These are phyloP conservation scores for Portunus trituberculatus DNA, from an alignment of 1,140 invertebrate species.

Conservation along the genomic window DNA sequence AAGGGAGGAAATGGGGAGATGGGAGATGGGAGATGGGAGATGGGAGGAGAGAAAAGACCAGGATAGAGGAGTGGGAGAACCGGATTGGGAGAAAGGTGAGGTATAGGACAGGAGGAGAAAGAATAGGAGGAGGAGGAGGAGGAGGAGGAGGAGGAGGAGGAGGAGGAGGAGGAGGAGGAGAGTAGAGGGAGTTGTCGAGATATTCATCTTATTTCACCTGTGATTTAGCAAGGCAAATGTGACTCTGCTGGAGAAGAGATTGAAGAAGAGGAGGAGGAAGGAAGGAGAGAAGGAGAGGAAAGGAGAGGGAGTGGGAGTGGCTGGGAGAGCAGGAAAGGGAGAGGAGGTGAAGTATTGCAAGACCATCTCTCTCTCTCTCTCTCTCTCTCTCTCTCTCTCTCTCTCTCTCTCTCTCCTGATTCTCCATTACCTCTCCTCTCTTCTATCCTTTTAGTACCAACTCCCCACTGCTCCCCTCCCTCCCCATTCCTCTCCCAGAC, in stretches of 20 bases:
- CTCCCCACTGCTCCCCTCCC: not conserved
- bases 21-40: not conserved
- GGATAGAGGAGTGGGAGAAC: not conserved
- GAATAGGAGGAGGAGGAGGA: not conserved
- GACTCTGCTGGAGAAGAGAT: not conserved
- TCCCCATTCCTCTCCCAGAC: not conserved
- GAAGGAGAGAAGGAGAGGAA: not conserved
- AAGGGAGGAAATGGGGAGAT: not conserved
- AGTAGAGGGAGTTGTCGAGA: not conserved
- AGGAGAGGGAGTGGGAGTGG: not conserved
- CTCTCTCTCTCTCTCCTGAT: not conserved
- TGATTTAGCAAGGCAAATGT: conserved; percentile 22
- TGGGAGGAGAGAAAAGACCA: not conserved
- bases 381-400: too few relatives aligned
- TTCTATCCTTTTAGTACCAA: not conserved
- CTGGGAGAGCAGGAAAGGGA: not conserved
- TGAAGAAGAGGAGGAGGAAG: not conserved
- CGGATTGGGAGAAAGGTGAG: not conserved
- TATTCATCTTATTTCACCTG: not conserved
- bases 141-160: not conserved
- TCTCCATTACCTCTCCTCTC: not conserved
- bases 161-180: not conserved
- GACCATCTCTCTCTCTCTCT: not conserved
- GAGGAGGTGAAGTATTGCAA: not conserved
- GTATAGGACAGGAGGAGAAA: not conserved